Evolutionary conservation across 2,113 vertebrate genomes (phyloP).

Genomic region (Anser brachyrhynchus): DNA sequence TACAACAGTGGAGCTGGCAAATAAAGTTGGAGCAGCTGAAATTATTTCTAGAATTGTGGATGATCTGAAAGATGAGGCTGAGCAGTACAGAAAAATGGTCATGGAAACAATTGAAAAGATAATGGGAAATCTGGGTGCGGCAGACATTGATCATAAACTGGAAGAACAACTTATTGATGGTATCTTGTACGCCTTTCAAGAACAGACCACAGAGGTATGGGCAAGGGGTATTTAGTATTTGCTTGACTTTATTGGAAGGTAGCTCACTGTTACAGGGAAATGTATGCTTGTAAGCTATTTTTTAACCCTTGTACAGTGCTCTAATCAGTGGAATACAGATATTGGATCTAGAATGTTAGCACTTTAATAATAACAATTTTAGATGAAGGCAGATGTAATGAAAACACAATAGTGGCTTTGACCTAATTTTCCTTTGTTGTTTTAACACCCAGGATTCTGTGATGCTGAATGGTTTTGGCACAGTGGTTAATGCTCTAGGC

Average conservation of each 20-base stretch:
- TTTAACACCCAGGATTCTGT: conserved; percentile 88
- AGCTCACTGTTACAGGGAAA: not conserved
- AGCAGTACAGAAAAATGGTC: conserved; percentile 99
- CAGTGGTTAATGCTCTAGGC: conserved; percentile 97
- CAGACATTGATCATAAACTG: conserved; percentile 98
- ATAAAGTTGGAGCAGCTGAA: conserved; percentile 98
- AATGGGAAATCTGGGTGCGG: conserved; percentile 97
- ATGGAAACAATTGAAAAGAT: conserved; percentile 99
- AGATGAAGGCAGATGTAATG: not conserved
- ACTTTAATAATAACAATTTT: not conserved
- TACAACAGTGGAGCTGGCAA: conserved; percentile 97
- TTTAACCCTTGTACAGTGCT: not conserved
- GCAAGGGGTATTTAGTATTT: not conserved
- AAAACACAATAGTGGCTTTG: not conserved
- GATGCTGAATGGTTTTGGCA: conserved; percentile 98
- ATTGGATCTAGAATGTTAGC: not conserved
- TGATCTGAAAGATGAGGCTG: conserved; percentile 97
- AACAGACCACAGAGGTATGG: conserved; percentile 96
- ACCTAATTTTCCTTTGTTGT: not conserved
- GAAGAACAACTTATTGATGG: conserved; percentile 98
- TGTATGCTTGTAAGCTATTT: not conserved
- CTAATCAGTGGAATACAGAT: not conserved
- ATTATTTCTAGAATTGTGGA: conserved; percentile 98
- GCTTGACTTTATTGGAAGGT: not conserved
- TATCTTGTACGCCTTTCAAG: conserved; percentile 97